Conservation (phyloP, 2,797 vertebrate species). For the Pipistrellus nathusii region DNA sequence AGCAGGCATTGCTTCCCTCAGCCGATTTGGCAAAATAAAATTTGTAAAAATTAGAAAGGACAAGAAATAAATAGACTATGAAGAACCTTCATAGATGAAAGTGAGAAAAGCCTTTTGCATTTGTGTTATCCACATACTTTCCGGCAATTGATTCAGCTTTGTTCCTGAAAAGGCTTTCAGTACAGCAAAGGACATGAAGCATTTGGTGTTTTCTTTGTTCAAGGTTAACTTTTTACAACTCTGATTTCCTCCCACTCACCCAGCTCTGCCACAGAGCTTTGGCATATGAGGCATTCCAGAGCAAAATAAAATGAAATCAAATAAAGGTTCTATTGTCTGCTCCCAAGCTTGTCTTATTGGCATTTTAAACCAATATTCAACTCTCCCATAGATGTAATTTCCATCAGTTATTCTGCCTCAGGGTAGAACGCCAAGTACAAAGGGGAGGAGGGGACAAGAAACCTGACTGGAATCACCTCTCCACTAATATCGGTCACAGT, state of each 20-base stretch:
- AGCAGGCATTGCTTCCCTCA: not conserved
- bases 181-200: not conserved
- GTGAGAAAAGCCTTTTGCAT: not conserved
- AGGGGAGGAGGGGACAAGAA: slow-evolving; percentile 26
- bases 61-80: not conserved
- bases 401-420: slow-evolving; percentile 73
- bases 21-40: not conserved
- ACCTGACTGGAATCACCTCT: not conserved
- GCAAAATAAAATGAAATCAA: slow-evolving; percentile 74
- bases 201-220: slow-evolving; percentile 62
- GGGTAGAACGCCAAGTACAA: slow-evolving; percentile 47
- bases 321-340: slow-evolving; percentile 73
- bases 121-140: slow-evolving; percentile 17
- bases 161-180: slow-evolving; percentile 57
- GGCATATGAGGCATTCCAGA: slow-evolving; percentile 66
- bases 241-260: slow-evolving; percentile 37
- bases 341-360: slow-evolving; percentile 68
- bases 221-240: slow-evolving; percentile 71
- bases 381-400: not conserved
- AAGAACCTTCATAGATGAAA: not conserved
- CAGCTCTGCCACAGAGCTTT: slow-evolving; percentile 43
- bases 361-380: slow-evolving; percentile 71
- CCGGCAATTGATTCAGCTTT: not conserved
- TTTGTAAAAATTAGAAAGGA: too few relatives aligned
- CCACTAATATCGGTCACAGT: slow-evolving; percentile 18